These are phyloP conservation scores for Anolis carolinensis DNA, from an alignment of 2,113 vertebrate genomes.

Conservation along the genomic window DNA sequence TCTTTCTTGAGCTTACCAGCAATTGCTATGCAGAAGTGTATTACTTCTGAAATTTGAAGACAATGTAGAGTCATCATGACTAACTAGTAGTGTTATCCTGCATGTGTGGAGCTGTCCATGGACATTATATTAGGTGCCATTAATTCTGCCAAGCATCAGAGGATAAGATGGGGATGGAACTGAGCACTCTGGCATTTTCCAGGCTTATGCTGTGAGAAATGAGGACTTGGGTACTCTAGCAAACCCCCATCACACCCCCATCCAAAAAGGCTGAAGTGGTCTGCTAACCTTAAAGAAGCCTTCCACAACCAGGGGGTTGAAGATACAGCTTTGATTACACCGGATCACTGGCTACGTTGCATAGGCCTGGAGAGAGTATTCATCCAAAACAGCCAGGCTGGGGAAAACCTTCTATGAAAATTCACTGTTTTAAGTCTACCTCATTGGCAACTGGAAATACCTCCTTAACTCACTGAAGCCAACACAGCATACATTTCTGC, in stretches of 20 bases:
- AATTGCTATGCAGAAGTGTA: background rate
- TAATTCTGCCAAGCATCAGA: background rate
- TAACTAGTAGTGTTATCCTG: background rate
- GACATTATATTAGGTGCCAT: background rate
- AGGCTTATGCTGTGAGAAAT: background rate
- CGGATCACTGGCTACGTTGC: background rate
- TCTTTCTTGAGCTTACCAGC: background rate
- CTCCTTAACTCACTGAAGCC: background rate
- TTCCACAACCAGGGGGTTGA: background rate
- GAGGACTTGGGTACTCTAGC: background rate
- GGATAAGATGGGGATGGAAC: background rate
- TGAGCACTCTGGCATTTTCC: background rate
- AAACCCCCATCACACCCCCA: too few species aligned
- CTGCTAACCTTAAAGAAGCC: background rate
- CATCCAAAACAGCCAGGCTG: background rate
- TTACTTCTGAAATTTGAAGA: background rate
- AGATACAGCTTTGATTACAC: background rate
- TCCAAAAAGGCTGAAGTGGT: background rate
- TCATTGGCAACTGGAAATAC: background rate
- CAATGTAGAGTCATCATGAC: background rate
- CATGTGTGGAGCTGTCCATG: background rate
- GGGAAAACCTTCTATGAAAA: background rate
- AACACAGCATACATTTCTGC: too few species aligned
- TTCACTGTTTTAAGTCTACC: background rate
- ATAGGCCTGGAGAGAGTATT: background rate